Base-by-base conservation (phyloP, 2,888 invertebrate genomes). In the Brachypalpus laphriformis region DNA sequence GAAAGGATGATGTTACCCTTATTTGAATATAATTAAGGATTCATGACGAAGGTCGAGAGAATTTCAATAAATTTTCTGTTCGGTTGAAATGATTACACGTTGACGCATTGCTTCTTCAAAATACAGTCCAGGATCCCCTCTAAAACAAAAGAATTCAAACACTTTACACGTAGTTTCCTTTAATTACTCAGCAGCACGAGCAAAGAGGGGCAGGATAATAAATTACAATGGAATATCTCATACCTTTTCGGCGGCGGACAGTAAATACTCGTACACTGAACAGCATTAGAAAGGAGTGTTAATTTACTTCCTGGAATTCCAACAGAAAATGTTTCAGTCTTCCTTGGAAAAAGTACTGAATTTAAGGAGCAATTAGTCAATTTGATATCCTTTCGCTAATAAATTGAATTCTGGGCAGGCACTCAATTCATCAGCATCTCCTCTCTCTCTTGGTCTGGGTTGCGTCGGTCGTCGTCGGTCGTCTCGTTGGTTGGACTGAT, bases 11-110 rank as follows among this genome's bases (percentile, higher is more conserved):
- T n/a, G 51, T 11, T 68, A 65, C 70, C 76, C 82, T 76, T 82
- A 82, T 82, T 76, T 82, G 57, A 82, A 76, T 82, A 51, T 71
- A 82, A 82, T 82, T 82, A 82, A 75, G 76, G 65, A 82, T 82
- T 82, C 76, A 76, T 76, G 82, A 82, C 71, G 82, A 76, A 76
- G 82, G 82, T 76, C 76, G 59, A 66, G 76, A 71, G 71, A 76
- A 82, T 76, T 82, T 76, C 76, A 82, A 82, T 76, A 82, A 82
- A 82, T 82, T 75, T 82, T 76, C 63, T 51, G 45, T 82, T 76
- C 71, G 76, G 49, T 59, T 82, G 57, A 82, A 82, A 76, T 82
- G 76, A 82, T 82, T 76, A 76, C 76, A 82, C 82, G 76, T 65
- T 70, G 76, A 70, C 68, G 75, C 68, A 57, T 34, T 25, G 54